Percentiles rank a stretch among this genome's conserved stretches.
phyloP scores from a whole-genome alignment of 1,140 invertebrate species.

The Harpegnathos saltator region DNA sequence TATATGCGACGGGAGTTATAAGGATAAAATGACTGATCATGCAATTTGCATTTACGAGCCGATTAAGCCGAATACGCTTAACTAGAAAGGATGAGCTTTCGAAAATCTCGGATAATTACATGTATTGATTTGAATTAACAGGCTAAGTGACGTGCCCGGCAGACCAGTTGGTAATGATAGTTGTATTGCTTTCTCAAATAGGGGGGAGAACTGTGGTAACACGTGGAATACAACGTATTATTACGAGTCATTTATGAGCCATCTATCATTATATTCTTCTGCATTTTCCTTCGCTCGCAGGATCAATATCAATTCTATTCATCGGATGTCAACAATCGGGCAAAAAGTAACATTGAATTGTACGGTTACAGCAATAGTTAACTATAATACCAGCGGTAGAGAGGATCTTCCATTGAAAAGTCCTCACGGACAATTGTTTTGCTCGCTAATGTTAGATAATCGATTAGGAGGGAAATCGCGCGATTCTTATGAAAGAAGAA shows the following conservation, averaged over 20 bases:
- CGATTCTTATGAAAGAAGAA: neutral
- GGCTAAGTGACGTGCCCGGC: slow-evolving; percentile 70
- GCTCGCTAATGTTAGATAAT: neutral
- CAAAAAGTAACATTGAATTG: slow-evolving; percentile 5
- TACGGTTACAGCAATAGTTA: slow-evolving; percentile 8
- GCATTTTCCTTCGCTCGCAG: slow-evolving; percentile 9
- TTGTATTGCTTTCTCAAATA: slow-evolving; percentile 70
- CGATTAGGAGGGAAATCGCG: slow-evolving; percentile 1
- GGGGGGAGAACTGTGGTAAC: slow-evolving; percentile 61
- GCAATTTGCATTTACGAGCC: slow-evolving; percentile 70
- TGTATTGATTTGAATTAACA: slow-evolving; percentile 76
- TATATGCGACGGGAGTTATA: slow-evolving; percentile 65
- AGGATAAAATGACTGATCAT: slow-evolving; percentile 64
- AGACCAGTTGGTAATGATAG: slow-evolving; percentile 72
- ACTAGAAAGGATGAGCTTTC: slow-evolving; percentile 70
- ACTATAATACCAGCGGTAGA: slow-evolving; percentile 9
- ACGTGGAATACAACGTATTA: slow-evolving; percentile 59
- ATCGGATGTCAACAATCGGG: neutral
- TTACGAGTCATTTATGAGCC: slow-evolving; percentile 63
- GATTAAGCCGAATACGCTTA: slow-evolving; percentile 71
- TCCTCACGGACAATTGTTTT: slow-evolving; percentile 18
- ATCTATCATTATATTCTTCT: slow-evolving; percentile 56
- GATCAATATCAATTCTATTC: slow-evolving; percentile 21
- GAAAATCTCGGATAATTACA: slow-evolving; percentile 71
- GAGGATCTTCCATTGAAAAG: neutral